Evolutionary conservation across 2,113 vertebrate species (phyloP).

Genomic region (Mustela lutreola): DNA sequence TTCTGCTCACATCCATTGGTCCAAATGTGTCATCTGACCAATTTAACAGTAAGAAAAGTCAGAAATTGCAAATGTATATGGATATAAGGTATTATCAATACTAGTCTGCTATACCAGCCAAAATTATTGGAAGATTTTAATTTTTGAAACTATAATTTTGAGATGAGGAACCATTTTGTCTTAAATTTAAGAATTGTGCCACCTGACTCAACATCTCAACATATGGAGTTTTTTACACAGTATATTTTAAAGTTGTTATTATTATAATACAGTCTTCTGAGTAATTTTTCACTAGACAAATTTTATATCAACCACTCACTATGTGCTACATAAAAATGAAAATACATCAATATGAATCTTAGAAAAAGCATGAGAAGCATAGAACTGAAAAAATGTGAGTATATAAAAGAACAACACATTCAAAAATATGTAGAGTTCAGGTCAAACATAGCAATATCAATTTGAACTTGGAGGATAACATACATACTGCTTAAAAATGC

Average conservation of each 20-base stretch:
- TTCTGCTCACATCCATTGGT: not conserved
- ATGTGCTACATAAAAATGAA: slow-evolving; percentile 39
- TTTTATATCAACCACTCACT: slow-evolving; percentile 33
- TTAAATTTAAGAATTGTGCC: not conserved
- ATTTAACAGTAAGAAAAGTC: not conserved
- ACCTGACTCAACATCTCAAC: not conserved
- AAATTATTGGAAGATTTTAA: not conserved
- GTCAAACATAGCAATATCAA: not conserved
- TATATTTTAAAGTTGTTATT: slow-evolving; percentile 30
- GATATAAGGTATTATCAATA: not conserved
- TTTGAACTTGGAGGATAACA: not conserved
- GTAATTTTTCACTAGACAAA: slow-evolving; percentile 16
- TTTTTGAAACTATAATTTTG: slow-evolving; percentile 20
- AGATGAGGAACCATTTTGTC: not conserved
- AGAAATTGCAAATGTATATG: not conserved
- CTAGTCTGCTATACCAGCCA: not conserved
- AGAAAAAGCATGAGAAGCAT: not conserved
- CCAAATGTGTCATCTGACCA: not conserved
- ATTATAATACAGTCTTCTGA: slow-evolving; percentile 33
- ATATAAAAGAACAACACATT: not conserved
- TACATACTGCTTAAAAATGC: not conserved
- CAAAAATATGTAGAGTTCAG: slow-evolving; percentile 25
- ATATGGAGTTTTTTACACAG: not conserved
- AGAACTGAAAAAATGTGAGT: not conserved
- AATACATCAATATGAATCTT: not conserved